Evolutionary conservation across 2,797 vertebrate species (phyloP), one percentile per base, ranked within the genome.

Genomic region (Phylloscopus collybita): DNA sequence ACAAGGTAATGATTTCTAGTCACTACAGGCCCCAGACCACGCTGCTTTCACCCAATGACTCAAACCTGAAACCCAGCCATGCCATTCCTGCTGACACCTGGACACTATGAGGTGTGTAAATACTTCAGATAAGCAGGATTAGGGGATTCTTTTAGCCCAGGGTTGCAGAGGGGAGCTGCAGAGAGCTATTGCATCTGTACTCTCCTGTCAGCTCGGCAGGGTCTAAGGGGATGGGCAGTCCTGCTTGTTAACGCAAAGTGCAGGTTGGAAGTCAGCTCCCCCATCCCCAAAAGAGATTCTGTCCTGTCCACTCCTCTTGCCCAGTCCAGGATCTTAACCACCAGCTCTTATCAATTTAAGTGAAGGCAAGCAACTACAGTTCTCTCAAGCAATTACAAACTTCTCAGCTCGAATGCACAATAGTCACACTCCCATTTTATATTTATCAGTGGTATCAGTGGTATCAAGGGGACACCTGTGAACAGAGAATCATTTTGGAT

Each of bases 21-120:
- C 60, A 1, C 91, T 94, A 73, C 93, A 96, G 76, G 95, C 76
- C 89, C 82, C 74, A 79, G 85, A 94, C 72, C 89, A 81, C 87
- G 14, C 51, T 81, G 71, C 73, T 91, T 79, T 88, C 82, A 78
- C 59, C 44, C 0, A 4, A 79, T 96, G 92, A 96, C 76, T 94
- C 94, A 96, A 90, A 71, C 86, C 79, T 50, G 81, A 92, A 93
- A 80, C 8, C 9, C 1, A 18, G 79, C 79, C 3, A 1, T 61
- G 72, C 78, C 67, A 14, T 81, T 75, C 65, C 89, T 90, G 78
- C 86, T 79, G 75, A 93, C 57, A 64, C 84, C 44, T 13, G 72
- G 93, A 56, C 30, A 53, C 84, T 42, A 0, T 1, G 30, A 86
- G 91, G 47, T 50, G 80, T 42, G 49, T 83, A 92, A 94, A 90